Conservation (phyloP, 1,140 invertebrate species). For the Drosophila kurseongensis region DNA sequence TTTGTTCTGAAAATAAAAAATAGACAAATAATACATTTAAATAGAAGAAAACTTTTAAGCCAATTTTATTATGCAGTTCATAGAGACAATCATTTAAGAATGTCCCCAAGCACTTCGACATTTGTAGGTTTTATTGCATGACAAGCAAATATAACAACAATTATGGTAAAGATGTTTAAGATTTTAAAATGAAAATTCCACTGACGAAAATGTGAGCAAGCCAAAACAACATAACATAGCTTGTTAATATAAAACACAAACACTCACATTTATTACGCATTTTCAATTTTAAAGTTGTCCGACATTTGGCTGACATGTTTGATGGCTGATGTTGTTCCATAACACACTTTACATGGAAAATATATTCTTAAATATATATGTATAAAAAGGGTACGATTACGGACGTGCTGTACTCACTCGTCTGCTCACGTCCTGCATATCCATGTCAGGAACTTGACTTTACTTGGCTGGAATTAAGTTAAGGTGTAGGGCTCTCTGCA, state of each 20-base stretch:
- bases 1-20: too few relatives aligned
- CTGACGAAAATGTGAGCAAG: constrained; percentile 1
- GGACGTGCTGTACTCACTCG: constrained; percentile 27
- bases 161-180: constrained; percentile 2
- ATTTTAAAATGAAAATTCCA: constrained; percentile 5
- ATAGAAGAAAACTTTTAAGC: neutral
- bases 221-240: constrained; percentile 11
- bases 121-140: constrained; percentile 8
- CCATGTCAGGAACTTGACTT: constrained; percentile 31
- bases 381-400: constrained; percentile 7
- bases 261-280: constrained; percentile 1
- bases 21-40: too few relatives aligned
- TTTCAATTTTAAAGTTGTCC: constrained; percentile 19
- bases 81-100: neutral
- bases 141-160: constrained; percentile 13
- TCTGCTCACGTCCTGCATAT: constrained; percentile 54
- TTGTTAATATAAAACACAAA: constrained; percentile 19
- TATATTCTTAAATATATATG: neutral
- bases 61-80: neutral
- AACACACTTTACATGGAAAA: constrained; percentile 7
- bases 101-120: neutral
- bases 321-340: constrained; percentile 13
- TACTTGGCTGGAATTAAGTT: constrained; percentile 8
- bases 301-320: constrained; percentile 23
- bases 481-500: neutral